Evolutionary conservation across 2,888 invertebrate species (phyloP).

Genomic region (Lasius platythorax): DNA sequence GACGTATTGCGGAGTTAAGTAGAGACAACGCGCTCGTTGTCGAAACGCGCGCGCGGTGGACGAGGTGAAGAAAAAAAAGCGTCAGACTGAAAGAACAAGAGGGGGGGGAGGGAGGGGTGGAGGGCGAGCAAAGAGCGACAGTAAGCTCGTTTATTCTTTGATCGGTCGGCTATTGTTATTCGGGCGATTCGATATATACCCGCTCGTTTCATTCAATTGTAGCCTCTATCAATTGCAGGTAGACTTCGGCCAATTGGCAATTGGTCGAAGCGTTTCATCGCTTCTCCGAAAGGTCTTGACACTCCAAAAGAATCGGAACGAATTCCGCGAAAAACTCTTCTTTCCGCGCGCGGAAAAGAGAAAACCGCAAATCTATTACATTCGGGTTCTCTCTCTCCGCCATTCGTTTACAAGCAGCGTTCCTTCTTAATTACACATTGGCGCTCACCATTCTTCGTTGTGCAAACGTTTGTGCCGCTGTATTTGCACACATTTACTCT

Average conservation of each 20-base stretch:
- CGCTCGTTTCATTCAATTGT: slow-evolving; percentile 69
- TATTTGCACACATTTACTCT: slow-evolving; percentile 41
- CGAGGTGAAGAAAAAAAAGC: slow-evolving; percentile 43
- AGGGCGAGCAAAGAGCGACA: slow-evolving; percentile 59
- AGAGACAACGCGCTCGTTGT: slow-evolving; percentile 70
- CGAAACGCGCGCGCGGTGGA: slow-evolving; percentile 54
- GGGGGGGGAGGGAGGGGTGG: not conserved
- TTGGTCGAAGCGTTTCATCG: slow-evolving; percentile 59
- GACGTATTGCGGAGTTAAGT: slow-evolving; percentile 78
- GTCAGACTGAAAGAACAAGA: slow-evolving; percentile 22
- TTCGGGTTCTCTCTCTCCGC: slow-evolving; percentile 44
- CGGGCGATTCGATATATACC: slow-evolving; percentile 64
- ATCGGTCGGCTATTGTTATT: slow-evolving; percentile 74
- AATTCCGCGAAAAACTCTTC: slow-evolving; percentile 12
- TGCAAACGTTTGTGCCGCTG: slow-evolving; percentile 33
- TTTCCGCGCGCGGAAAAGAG: slow-evolving; percentile 5
- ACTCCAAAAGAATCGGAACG: slow-evolving; percentile 63
- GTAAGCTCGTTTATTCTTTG: slow-evolving; percentile 74
- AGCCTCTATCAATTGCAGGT: slow-evolving; percentile 75
- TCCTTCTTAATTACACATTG: slow-evolving; percentile 50
- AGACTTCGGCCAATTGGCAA: slow-evolving; percentile 72
- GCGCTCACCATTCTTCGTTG: slow-evolving; percentile 24
- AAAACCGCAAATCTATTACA: slow-evolving; percentile 39
- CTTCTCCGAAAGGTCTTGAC: slow-evolving; percentile 62
- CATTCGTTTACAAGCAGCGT: slow-evolving; percentile 16